These are phyloP conservation scores for Ctenoplectra terminalis DNA, from an alignment of 1,140 invertebrate genomes.

Conservation along the genomic window DNA sequence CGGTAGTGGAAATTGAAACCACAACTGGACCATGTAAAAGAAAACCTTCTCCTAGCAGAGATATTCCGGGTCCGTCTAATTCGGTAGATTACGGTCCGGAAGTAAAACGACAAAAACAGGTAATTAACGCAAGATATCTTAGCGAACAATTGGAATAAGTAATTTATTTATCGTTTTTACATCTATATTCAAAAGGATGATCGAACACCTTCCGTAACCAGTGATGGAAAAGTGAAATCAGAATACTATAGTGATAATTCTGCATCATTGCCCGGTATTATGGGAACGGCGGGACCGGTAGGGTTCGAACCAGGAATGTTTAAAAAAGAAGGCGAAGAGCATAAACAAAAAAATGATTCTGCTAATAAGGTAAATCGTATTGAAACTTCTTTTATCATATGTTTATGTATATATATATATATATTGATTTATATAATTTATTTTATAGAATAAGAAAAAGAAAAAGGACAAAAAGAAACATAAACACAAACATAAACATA, in stretches of 20 bases:
- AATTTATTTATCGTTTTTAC: neutral
- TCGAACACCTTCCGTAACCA: slow-evolving; percentile 54
- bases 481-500: slow-evolving; percentile 82
- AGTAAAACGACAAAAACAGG: slow-evolving; percentile 73
- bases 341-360: slow-evolving; percentile 81
- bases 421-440: slow-evolving; percentile 29
- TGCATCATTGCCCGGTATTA: slow-evolving; percentile 87
- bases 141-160: neutral
- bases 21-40: slow-evolving; percentile 73
- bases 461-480: slow-evolving; percentile 85
- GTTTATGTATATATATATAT: neutral
- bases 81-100: slow-evolving; percentile 69
- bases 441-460: slow-evolving; percentile 87
- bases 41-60: slow-evolving; percentile 75
- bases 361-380: slow-evolving; percentile 83
- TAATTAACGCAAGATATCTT: slow-evolving; percentile 44
- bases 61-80: slow-evolving; percentile 64
- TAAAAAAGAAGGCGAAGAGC: slow-evolving; percentile 83
- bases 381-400: neutral
- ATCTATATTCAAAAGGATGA: slow-evolving; percentile 65
- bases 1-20: slow-evolving; percentile 75
- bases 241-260: slow-evolving; percentile 91
- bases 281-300: slow-evolving; percentile 86
- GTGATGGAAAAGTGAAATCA: slow-evolving; percentile 84
- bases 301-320: slow-evolving; percentile 93